Conservation (phyloP, 2,888 invertebrate species). For the Synergus laeviventris region DNA sequence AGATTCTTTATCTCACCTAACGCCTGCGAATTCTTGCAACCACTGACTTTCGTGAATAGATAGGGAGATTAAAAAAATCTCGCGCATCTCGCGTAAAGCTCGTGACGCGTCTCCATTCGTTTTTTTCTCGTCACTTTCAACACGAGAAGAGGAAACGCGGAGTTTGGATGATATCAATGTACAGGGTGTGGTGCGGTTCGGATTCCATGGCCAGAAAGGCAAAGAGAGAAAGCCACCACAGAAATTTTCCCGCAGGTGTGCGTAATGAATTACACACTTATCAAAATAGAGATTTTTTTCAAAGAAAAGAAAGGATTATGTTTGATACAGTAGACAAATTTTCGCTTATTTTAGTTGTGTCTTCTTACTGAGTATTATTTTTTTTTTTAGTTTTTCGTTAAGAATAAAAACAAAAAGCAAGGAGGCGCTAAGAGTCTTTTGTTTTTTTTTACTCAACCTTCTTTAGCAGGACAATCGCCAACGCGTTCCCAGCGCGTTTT, state of each 20-base stretch:
- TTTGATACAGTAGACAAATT: slow-evolving; percentile 7
- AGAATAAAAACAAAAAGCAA: slow-evolving; percentile 41
- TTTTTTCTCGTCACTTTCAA: slow-evolving; percentile 45
- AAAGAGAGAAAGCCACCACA: slow-evolving; percentile 33
- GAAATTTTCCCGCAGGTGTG: slow-evolving; percentile 14
- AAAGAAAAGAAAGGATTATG: background rate
- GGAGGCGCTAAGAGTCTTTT: slow-evolving; percentile 22
- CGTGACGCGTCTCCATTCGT: slow-evolving; percentile 53
- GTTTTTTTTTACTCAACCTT: background rate
- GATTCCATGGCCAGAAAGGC: slow-evolving; percentile 18
- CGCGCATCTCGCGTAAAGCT: slow-evolving; percentile 35
- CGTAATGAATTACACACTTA: slow-evolving; percentile 13
- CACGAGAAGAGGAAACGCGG: slow-evolving; percentile 49
- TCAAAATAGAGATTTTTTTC: slow-evolving; percentile 19
- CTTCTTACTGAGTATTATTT: background rate
- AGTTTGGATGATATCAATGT: slow-evolving; percentile 25
- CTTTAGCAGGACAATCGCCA: slow-evolving; percentile 43
- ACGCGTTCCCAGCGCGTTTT: slow-evolving; percentile 52
- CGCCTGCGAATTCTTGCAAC: slow-evolving; percentile 24
- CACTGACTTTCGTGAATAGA: slow-evolving; percentile 34
- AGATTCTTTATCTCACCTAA: slow-evolving; percentile 58
- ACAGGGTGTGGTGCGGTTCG: slow-evolving; percentile 23
- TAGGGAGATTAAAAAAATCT: slow-evolving; percentile 13
- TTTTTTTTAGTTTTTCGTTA: background rate
- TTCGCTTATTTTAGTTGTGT: too few species aligned